Percentiles rank a stretch among this genome's conserved stretches.
These are phyloP conservation scores for Hesperia comma DNA, from an alignment of 2,888 invertebrate species.

Conservation along the genomic window DNA sequence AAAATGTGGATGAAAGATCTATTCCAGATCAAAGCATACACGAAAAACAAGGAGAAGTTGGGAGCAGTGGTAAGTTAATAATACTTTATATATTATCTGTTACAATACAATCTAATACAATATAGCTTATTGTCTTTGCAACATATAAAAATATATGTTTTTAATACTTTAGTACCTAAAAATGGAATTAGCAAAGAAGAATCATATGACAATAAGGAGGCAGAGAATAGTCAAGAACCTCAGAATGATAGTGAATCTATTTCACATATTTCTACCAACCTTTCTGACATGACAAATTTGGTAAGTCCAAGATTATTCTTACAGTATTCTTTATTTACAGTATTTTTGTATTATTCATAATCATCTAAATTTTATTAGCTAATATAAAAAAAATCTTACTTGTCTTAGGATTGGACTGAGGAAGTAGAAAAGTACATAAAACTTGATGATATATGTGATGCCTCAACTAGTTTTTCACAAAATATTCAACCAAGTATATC, in stretches of 20 bases:
- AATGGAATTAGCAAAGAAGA: slow-evolving; percentile 61
- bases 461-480: slow-evolving; percentile 68
- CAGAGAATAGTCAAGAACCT: slow-evolving; percentile 53
- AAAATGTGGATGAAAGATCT: slow-evolving; percentile 54
- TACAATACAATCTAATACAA: no score
- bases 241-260: slow-evolving; percentile 68
- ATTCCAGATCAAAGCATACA: slow-evolving; percentile 51
- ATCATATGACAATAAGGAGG: slow-evolving; percentile 41
- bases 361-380: neutral
- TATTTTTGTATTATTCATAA: neutral
- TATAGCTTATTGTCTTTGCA: neutral
- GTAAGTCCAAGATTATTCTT: slow-evolving; percentile 60
- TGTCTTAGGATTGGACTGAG: slow-evolving; percentile 76
- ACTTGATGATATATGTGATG: slow-evolving; percentile 70
- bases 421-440: slow-evolving; percentile 80
- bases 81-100: neutral
- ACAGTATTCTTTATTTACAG: no score
- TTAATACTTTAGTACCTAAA: slow-evolving; percentile 58
- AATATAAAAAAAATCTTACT: neutral
- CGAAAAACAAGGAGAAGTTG: slow-evolving; percentile 59
- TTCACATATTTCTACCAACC: slow-evolving; percentile 68
- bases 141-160: slow-evolving; percentile 9
- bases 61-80: slow-evolving; percentile 61
- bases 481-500: slow-evolving; percentile 56
- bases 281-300: slow-evolving; percentile 73